Percentiles rank a stretch among this genome's conserved stretches.
phyloP scores from a whole-genome alignment of 2,113 vertebrate species.

The Ptychochromis oligacanthus region DNA sequence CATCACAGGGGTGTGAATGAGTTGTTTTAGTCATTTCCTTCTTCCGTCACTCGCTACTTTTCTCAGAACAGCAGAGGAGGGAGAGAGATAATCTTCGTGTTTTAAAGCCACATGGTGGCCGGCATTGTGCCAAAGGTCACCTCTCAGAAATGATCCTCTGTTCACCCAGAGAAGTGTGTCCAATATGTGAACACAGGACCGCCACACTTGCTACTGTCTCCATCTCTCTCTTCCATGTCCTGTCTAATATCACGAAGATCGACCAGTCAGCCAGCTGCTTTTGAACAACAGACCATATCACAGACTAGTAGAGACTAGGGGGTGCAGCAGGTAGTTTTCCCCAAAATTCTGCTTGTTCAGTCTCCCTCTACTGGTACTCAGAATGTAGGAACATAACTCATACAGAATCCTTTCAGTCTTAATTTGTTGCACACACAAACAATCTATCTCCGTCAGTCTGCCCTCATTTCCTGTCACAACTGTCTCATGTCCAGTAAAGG shows the following conservation, averaged over 20 bases:
- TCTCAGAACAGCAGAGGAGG: slow-evolving; percentile 51
- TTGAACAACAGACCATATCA: background rate
- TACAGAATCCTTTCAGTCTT: background rate
- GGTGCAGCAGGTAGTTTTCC: background rate
- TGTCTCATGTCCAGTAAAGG: background rate
- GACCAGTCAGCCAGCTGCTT: background rate
- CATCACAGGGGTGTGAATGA: slow-evolving; percentile 68
- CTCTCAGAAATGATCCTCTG: slow-evolving; percentile 42
- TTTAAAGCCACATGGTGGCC: slow-evolving; percentile 43
- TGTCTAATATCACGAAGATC: background rate
- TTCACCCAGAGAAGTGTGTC: slow-evolving; percentile 5
- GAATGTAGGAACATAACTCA: background rate
- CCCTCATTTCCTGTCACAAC: background rate
- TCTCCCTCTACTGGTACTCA: background rate
- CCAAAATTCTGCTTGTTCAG: background rate
- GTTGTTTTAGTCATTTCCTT: slow-evolving; percentile 76
- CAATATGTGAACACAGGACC: slow-evolving; percentile 18
- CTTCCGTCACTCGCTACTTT: slow-evolving; percentile 49
- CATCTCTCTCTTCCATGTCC: background rate
- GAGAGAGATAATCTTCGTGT: slow-evolving; percentile 46
- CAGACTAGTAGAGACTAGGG: background rate
- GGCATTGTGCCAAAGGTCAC: slow-evolving; percentile 43
- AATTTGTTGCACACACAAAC: background rate
- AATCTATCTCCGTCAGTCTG: background rate
- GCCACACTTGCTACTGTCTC: background rate